These are phyloP conservation scores for Lepus oiostolus DNA, from an alignment of 2,797 vertebrate genomes.

Conservation along the genomic window DNA sequence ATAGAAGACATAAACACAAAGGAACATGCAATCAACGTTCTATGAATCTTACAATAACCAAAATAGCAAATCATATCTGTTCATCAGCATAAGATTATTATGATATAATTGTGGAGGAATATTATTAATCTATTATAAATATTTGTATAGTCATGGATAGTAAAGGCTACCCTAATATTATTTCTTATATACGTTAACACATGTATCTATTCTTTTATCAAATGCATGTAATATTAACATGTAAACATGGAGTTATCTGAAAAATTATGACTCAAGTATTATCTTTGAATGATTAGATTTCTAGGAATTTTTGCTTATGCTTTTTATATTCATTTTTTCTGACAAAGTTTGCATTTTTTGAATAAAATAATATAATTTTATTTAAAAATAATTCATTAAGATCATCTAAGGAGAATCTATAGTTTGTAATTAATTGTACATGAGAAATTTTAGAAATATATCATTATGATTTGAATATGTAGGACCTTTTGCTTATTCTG, in stretches of 20 bases:
- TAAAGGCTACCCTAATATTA: not conserved
- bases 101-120: not conserved
- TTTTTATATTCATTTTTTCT: not conserved
- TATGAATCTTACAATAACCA: constrained; percentile 32
- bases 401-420: not conserved
- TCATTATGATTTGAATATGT: not conserved
- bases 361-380: constrained; percentile 12
- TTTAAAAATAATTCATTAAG: not conserved
- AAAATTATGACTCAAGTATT: constrained; percentile 38
- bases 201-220: not conserved
- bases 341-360: not conserved
- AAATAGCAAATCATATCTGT: not conserved
- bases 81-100: not conserved
- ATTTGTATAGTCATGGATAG: not conserved
- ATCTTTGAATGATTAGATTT: constrained; percentile 14
- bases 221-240: not conserved
- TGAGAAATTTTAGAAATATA: not conserved
- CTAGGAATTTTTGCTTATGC: not conserved
- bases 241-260: not conserved
- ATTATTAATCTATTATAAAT: not conserved
- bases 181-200: not conserved
- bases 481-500: not conserved
- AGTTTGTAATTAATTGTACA: not conserved
- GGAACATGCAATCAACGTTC: not conserved
- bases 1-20: not conserved